Percentiles rank a stretch among this genome's conserved stretches.
These are phyloP conservation scores for Aphaenogaster rudis DNA, from an alignment of 1,140 invertebrate genomes.

Conservation along the genomic window DNA sequence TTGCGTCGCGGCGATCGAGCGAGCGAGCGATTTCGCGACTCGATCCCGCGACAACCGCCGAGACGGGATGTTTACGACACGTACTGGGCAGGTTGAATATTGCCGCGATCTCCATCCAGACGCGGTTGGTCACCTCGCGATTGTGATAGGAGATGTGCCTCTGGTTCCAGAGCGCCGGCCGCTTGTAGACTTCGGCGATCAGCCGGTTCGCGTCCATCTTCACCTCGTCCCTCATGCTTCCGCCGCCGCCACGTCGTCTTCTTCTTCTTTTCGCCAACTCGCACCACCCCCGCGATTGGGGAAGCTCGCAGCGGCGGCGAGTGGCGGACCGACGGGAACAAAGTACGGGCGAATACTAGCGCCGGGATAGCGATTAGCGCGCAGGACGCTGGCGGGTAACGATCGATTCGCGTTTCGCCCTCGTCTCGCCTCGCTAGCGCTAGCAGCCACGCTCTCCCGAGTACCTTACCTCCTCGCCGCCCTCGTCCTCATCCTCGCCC, in stretches of 20 bases:
- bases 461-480: constrained; percentile 35
- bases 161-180: constrained; percentile 85
- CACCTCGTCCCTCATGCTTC: constrained; percentile 81
- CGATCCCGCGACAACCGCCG: background rate
- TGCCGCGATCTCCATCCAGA: constrained; percentile 85
- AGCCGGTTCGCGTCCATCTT: constrained; percentile 85
- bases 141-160: constrained; percentile 85
- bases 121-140: constrained; percentile 84
- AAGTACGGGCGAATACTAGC: constrained; percentile 84
- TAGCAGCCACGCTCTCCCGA: constrained; percentile 71
- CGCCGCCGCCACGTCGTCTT: background rate
- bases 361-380: constrained; percentile 84
- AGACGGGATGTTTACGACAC: constrained; percentile 46
- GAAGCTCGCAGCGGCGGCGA: background rate
- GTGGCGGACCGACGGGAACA: constrained; percentile 71
- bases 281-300: constrained; percentile 1
- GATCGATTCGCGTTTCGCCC: constrained; percentile 84
- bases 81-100: constrained; percentile 85
- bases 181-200: constrained; percentile 85
- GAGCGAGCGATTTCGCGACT: background rate
- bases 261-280: constrained; percentile 7
- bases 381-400: constrained; percentile 83
- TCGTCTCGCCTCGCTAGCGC: constrained; percentile 81
- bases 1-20: constrained; percentile 9
- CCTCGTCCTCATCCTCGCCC: constrained; percentile 24